Base-by-base conservation (phyloP, 2,797 vertebrate genomes). In the Pseudopleuronectes americanus region DNA sequence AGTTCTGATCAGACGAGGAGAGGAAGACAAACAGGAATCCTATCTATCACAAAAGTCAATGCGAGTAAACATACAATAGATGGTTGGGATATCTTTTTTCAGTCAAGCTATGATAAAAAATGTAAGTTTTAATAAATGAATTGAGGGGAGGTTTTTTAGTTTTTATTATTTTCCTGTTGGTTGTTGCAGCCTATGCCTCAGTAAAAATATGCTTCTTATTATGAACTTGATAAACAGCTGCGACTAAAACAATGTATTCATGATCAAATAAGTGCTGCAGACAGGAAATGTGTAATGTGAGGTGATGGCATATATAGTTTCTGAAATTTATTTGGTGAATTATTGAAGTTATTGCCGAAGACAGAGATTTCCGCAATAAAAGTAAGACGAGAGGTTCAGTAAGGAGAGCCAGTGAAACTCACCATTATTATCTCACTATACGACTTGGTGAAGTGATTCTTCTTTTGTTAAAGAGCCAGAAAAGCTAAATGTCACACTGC, bases 1-100 rank as follows among this genome's bases (percentile, higher is more conserved):
- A 38, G 36, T 4, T 14, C 13, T 38, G 66, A 84, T 73, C 78
- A 80, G 71, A 78, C 59, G 55, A 45, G 57, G 36, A 16, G 41
- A 68, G 63, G 55, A 19, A 38, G 38, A 41, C 38, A 12, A 41
- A 41, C 14, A 41, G 38, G 38, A 41, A 16, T 41, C 38, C 14
- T 14, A 41, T 41, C 13, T 14, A 33, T 33, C 8, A 9, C 31
- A 33, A 9, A 33, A 33, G 31, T 41, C 38, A 41, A 3, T 41
- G 38, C 38, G 38, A 14, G 13, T 4, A 1, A 41, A 41, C 10
- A 41, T 33, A 4, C 13, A 41, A 41, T 14, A 14, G 13, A 13
- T 13, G 14, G 38, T 16, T 13, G 38, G 38, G 13, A 41, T 4
- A 13, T 14, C 12, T 41, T 41, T 14, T 41, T 14, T 13, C 38